These are phyloP conservation scores for Dynastes maya DNA, from an alignment of 2,888 invertebrate genomes.

Conservation along the genomic window DNA sequence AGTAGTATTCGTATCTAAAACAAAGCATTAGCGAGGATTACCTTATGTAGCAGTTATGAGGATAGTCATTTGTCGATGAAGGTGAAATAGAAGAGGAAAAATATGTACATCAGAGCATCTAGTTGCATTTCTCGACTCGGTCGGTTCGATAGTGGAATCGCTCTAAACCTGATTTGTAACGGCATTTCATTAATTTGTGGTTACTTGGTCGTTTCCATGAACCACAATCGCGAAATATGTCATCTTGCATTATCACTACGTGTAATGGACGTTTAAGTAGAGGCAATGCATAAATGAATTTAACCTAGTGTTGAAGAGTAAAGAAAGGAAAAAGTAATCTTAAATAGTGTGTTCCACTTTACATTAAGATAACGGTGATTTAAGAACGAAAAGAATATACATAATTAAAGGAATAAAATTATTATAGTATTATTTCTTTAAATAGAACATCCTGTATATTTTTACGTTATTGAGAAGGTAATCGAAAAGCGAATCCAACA, in stretches of 20 bases:
- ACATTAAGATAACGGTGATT: no score
- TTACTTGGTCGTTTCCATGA: conserved; percentile 15
- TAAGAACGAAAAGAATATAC: no score
- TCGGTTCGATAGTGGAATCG: conserved; percentile 24
- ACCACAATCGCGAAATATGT: conserved; percentile 31
- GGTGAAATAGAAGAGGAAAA: conserved; percentile 36
- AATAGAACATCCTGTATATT: no score
- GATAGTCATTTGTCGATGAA: conserved; percentile 32
- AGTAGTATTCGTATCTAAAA: conserved; percentile 23
- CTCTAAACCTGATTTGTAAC: conserved; percentile 38
- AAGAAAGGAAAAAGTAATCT: no score
- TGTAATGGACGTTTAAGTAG: conserved; percentile 7
- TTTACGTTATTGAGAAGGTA: no score
- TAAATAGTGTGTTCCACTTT: not conserved
- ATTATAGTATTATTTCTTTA: no score
- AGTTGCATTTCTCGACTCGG: conserved; percentile 31
- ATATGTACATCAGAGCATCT: conserved; percentile 12
- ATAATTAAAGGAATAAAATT: no score
- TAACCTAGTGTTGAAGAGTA: conserved; percentile 6
- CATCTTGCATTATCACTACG: conserved; percentile 31
- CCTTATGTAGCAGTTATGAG: conserved; percentile 30
- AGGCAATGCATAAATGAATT: conserved; percentile 1
- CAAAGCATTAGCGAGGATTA: conserved; percentile 27
- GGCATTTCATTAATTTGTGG: conserved; percentile 41
- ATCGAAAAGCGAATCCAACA: no score